phyloP scores from a whole-genome alignment of 2,113 vertebrate species.

The Otus sunia region DNA sequence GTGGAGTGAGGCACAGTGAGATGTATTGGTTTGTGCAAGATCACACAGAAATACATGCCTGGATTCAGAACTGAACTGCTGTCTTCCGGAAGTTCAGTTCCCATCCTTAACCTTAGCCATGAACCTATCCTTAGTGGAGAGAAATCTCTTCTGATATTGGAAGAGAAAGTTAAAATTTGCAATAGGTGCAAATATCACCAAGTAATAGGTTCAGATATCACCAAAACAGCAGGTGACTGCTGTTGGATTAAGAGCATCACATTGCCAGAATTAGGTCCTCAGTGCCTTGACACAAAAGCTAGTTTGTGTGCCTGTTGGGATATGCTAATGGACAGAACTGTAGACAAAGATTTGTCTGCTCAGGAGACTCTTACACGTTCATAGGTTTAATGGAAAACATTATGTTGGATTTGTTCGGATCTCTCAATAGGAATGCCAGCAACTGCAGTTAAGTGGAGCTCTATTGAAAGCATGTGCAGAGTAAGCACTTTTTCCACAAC shows the following conservation, averaged over 20 bases:
- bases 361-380: neutral
- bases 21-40: neutral
- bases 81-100: neutral
- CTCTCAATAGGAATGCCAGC: neutral
- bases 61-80: neutral
- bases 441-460: neutral
- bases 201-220: neutral
- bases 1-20: neutral
- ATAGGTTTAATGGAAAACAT: neutral
- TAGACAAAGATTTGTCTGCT: neutral
- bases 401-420: neutral
- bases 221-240: neutral
- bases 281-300: neutral
- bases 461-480: constrained; percentile 6
- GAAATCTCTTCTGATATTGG: neutral
- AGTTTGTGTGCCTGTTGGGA: neutral
- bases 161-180: neutral
- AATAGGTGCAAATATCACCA: neutral
- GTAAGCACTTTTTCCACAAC: neutral
- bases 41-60: neutral
- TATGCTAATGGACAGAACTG: neutral
- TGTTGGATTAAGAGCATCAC: neutral
- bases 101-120: neutral
- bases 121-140: neutral
- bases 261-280: neutral